Percentiles rank a stretch among this genome's conserved stretches.
Conservation (phyloP, 2,113 vertebrate species). For the Mellivora capensis region DNA sequence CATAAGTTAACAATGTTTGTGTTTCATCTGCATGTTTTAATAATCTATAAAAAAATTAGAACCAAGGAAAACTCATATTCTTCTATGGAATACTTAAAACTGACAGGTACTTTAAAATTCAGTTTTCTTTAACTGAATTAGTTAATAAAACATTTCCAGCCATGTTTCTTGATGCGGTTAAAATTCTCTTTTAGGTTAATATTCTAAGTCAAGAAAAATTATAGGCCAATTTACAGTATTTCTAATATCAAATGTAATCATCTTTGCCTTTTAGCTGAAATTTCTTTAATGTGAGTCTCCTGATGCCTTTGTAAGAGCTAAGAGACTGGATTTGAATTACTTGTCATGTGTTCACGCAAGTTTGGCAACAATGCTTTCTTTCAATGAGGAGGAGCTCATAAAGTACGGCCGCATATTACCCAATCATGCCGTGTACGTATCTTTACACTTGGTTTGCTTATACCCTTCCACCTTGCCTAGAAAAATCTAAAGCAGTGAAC, state of each 20-base stretch:
- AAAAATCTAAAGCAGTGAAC: background rate
- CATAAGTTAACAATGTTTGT: background rate
- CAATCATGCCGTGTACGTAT: too few species aligned
- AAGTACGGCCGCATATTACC: accelerated
- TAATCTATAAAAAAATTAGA: background rate
- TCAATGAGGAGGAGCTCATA: background rate
- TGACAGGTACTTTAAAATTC: background rate
- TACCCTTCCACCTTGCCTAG: background rate
- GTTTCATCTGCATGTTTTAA: background rate
- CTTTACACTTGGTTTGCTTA: background rate
- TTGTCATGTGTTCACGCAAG: background rate
- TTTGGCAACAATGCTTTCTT: background rate
- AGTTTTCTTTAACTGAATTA: background rate
- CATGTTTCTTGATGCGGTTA: background rate
- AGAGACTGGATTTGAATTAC: background rate
- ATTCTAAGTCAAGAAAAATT: background rate
- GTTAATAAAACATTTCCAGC: background rate
- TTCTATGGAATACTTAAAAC: background rate
- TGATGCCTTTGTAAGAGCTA: background rate
- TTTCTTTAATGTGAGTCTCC: background rate
- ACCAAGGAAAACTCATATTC: background rate
- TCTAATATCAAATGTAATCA: background rate
- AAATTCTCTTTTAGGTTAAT: background rate
- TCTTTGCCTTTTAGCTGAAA: background rate
- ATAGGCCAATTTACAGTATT: background rate